Base-by-base conservation (phyloP, 2,113 vertebrate genomes). In the Platichthys stellatus region DNA sequence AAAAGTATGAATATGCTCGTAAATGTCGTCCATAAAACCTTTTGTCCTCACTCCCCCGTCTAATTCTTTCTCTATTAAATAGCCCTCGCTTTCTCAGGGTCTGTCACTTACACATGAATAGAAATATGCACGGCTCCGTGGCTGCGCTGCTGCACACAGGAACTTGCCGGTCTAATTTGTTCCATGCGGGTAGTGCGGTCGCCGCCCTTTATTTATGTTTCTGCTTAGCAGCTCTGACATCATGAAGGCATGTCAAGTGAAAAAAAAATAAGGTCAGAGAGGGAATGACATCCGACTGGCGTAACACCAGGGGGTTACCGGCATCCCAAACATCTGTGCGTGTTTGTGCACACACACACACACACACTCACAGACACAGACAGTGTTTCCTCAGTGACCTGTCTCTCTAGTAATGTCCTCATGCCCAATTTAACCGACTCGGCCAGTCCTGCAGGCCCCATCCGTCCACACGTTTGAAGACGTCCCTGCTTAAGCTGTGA, bases 121-220 rank as follows among this genome's bases (percentile, higher is more conserved):
- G 82, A 90, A 92, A 77, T 78, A 90, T 81, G 79, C 63, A 24
- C 45, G 12, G 69, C 23, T 8, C 69, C 38, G 56, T 73, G 69
- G 72, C 75, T 64, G 61, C 40, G 40, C 72, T 76, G 80, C 72
- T 76, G 81, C 73, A 60, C 83, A 87, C 85, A 83, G 76, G 76
- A 89, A 89, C 87, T 86, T 79, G 84, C 72, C 83, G 54, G 73
- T 58, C 71, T 89, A 90, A 92, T 90, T 88, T 90, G 75, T 93
- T 93, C 90, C 90, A 92, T 89, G 85, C 73, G 72, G 79, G 51
- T 72, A 70, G 74, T 78, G 78, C 77, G 85, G 90, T 89, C 76
- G 20, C 85, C 85, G 53, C 88, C 89, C 88, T 87, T 86, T 87
- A 89, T 90, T 91, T 90, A 84, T 90, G 86, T 88, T 91, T 88